Conservation (phyloP, 2,888 invertebrate species). For the Dryococelus australis region DNA sequence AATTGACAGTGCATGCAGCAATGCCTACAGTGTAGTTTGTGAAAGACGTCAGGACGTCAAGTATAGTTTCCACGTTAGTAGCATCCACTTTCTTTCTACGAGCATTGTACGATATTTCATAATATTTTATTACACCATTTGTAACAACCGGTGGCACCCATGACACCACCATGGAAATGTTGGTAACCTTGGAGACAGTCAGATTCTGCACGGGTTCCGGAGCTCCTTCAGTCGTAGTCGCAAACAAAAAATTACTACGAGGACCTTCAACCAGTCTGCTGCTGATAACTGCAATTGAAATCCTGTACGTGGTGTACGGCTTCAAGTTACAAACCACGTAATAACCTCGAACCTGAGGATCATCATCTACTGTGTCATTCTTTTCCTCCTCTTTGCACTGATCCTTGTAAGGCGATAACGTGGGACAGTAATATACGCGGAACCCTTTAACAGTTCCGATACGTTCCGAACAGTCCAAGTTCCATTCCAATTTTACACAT, state of each 20-base stretch:
- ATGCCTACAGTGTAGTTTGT: neutral
- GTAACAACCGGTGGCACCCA: conserved; percentile 74
- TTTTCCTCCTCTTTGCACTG: conserved; percentile 61
- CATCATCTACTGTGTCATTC: neutral
- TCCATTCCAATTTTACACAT: conserved; percentile 75
- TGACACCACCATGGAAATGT: conserved; percentile 67
- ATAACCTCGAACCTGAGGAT: conserved; percentile 18
- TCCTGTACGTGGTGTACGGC: conserved; percentile 78
- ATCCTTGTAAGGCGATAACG: conserved; percentile 62
- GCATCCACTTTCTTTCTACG: neutral
- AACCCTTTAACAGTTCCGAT: conserved; percentile 77
- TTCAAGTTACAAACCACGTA: conserved; percentile 62
- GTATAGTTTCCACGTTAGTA: neutral
- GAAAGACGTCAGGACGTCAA: neutral
- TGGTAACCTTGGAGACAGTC: conserved; percentile 64
- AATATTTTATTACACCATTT: conserved; percentile 78
- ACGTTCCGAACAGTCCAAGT: conserved; percentile 76
- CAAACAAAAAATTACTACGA: conserved; percentile 67
- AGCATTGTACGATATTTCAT: conserved; percentile 65
- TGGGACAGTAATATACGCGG: conserved; percentile 77
- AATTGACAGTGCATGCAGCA: neutral
- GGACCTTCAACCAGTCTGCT: conserved; percentile 61
- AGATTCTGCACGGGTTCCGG: conserved; percentile 66
- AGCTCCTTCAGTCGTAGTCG: conserved; percentile 57
- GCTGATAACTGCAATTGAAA: conserved; percentile 69